Conservation (phyloP, 2,888 invertebrate species). For the Trichopria drosophilae region DNA sequence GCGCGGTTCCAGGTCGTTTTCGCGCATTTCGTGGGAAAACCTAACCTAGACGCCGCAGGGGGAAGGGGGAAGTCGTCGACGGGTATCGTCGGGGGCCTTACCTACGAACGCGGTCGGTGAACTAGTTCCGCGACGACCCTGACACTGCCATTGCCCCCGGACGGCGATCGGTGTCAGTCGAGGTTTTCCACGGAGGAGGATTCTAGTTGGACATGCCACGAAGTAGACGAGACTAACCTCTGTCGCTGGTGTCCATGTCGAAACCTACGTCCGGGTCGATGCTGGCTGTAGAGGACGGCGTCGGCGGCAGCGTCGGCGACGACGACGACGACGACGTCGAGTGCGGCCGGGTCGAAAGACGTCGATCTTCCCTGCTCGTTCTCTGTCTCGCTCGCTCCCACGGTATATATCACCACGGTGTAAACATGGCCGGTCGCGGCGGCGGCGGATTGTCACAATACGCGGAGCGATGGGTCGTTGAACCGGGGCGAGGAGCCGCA, state of each 20-base stretch:
- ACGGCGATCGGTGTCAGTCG: slow-evolving; percentile 55
- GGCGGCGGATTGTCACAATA: slow-evolving; percentile 48
- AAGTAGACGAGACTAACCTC: slow-evolving; percentile 48
- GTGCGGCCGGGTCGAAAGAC: no score
- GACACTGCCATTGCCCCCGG: slow-evolving; percentile 66
- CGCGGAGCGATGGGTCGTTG: slow-evolving; percentile 53
- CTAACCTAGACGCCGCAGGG: no score
- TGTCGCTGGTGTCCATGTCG: slow-evolving; percentile 54
- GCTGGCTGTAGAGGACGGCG: slow-evolving; percentile 25
- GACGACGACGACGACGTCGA: slow-evolving; percentile 39
- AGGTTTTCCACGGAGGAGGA: no score
- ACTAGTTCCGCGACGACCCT: slow-evolving; percentile 65
- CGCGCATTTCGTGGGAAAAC: no score
- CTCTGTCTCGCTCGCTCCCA: no score
- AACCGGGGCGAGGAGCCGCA: slow-evolving; percentile 46
- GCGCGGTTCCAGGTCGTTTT: no score
- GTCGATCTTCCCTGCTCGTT: no score
- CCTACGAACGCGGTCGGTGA: slow-evolving; percentile 63
- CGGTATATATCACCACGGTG: slow-evolving; percentile 51
- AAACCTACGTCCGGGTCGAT: slow-evolving; percentile 26
- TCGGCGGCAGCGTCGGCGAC: slow-evolving; percentile 33
- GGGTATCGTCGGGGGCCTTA: slow-evolving; percentile 16
- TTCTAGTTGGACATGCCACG: slow-evolving; percentile 43
- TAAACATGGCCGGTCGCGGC: slow-evolving; percentile 56
- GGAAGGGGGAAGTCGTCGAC: no score